Base-by-base conservation (phyloP, 1,140 invertebrate genomes). In the Dermatophagoides farinae region DNA sequence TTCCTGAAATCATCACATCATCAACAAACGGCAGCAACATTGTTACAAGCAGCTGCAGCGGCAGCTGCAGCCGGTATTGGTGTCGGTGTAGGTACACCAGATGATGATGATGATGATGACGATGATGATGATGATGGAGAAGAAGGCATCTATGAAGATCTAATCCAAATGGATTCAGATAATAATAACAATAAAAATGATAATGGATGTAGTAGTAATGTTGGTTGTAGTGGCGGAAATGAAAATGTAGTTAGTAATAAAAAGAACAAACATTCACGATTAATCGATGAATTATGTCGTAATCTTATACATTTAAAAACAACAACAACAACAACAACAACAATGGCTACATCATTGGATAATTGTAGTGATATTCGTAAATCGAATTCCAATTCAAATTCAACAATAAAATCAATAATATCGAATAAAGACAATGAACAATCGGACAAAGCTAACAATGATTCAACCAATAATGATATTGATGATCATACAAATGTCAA, bases 1-100 rank as follows among this genome's bases (percentile, higher is more conserved):
- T 62, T 61, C 18, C 52, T 54, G 12, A 61, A 60, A 23, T 38
- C 53, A 12, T 55, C 53, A 14, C 12, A 58, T 59, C 41, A 61
- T 54, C 14, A 58, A 39, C 31, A 31, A 31, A 31, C 31, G 8
- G 8, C 31, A 31, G 31, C 31, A 31, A 31, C 31, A 31, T 31
- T 31, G 31, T 8, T 31, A 31, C 31, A 31, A 31, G 31, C 31
- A 31, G 12, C 38, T 31, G 5, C 54, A 60, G 22, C 49, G 1
- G 46, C 18, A 47, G 58, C 51, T 62, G 46, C 2, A 39, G 51
- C 14, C 63, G 53, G 12, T 40, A 50, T 31, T 18, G 16, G 51
- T n/a, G 20, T 41, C 31, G 31, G 31, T 31, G 31, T 31, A 31
- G 31, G 31, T 31, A 4, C 31, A 31, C 31, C 31, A 4, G 31